Conservation (phyloP, 2,888 invertebrate genomes). For the Gastrophysa polygoni region DNA sequence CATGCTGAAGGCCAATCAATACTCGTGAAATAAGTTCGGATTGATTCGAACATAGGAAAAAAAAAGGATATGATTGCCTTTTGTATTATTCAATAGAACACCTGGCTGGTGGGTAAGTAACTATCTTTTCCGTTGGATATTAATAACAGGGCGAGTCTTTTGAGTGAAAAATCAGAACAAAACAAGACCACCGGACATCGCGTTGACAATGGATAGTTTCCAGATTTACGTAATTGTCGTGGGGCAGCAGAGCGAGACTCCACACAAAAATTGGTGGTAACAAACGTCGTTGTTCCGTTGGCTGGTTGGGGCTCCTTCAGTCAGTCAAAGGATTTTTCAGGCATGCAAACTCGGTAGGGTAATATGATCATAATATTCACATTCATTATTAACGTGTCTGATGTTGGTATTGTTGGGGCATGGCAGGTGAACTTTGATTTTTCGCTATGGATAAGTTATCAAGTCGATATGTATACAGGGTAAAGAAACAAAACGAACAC, state of each 20-base stretch:
- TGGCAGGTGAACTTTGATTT: too few relatives aligned
- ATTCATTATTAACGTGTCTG: too few relatives aligned
- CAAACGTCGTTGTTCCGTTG: conserved; percentile 28
- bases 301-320: conserved; percentile 25
- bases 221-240: conserved; percentile 46
- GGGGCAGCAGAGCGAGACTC: conserved; percentile 33
- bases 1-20: too few relatives aligned
- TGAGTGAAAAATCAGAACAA: conserved; percentile 31
- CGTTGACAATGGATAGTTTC: conserved; percentile 43
- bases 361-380: too few relatives aligned
- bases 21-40: background rate
- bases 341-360: too few relatives aligned
- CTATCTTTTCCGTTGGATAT: conserved; percentile 39
- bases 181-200: conserved; percentile 36
- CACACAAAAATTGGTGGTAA: conserved; percentile 20
- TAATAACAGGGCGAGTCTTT: conserved; percentile 32
- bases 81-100: conserved; percentile 39
- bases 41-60: conserved; percentile 21
- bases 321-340: background rate
- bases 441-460: too few relatives aligned
- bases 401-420: background rate
- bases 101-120: too few relatives aligned
- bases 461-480: too few relatives aligned
- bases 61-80: conserved; percentile 25
- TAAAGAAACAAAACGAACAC: too few relatives aligned